Percentiles rank a stretch among this genome's conserved stretches.
Evolutionary conservation across 2,113 vertebrate genomes (phyloP).

Genomic region (Onychostruthus taczanowskii): DNA sequence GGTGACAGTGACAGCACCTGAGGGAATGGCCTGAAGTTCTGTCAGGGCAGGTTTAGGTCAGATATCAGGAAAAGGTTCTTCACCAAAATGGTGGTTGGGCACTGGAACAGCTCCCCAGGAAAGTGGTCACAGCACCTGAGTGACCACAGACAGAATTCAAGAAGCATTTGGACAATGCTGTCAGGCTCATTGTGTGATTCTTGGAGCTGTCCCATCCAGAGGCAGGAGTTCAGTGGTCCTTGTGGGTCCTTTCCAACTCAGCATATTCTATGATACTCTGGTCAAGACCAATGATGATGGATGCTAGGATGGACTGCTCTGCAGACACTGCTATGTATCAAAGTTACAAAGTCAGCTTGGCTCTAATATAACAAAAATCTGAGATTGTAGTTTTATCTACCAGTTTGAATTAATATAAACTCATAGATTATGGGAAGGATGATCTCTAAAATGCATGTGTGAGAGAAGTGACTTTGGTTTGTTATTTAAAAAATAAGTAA

Average conservation of each 20-base stretch:
- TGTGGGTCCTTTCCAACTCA: not conserved
- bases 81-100: accelerated
- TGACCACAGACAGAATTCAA: not conserved
- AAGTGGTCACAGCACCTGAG: not conserved
- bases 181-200: not conserved
- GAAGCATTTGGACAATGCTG: not conserved
- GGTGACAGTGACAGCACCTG: accelerated
- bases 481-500: not conserved
- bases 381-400: not conserved
- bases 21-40: not conserved
- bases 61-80: not conserved
- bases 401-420: not conserved
- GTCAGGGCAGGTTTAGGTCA: not conserved
- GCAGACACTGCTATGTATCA: not conserved
- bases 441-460: not conserved
- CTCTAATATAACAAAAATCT: not conserved
- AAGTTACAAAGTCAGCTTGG: not conserved
- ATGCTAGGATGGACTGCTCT: not conserved
- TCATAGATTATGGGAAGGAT: not conserved
- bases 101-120: not conserved
- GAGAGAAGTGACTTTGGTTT: not conserved
- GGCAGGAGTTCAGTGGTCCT: not conserved
- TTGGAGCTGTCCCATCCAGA: not conserved
- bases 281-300: not conserved
- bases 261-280: not conserved